These are phyloP conservation scores for Drosophila paulistorum DNA, from an alignment of 1,140 invertebrate genomes.

Conservation along the genomic window DNA sequence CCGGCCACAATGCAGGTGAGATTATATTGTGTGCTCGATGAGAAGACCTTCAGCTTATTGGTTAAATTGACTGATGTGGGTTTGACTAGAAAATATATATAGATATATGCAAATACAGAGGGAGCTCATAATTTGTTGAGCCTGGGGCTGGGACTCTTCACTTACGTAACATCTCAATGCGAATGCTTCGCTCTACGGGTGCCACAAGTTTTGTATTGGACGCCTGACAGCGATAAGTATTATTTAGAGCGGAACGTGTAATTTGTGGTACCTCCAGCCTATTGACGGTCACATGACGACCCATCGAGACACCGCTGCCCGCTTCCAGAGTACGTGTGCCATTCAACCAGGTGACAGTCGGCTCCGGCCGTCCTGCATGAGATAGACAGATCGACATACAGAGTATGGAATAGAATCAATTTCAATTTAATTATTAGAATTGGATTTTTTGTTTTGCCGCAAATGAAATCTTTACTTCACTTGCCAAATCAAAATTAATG, in stretches of 20 bases:
- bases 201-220: conserved; percentile 93
- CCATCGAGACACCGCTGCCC: conserved; percentile 85
- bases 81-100: conserved; percentile 85
- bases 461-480: conserved; percentile 8
- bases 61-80: conserved; percentile 90
- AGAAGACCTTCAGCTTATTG: conserved; percentile 89
- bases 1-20: conserved; percentile 91
- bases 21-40: conserved; percentile 90
- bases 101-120: conserved; percentile 61
- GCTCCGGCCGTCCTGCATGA: conserved; percentile 89
- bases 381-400: not conserved
- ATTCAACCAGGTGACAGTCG: conserved; percentile 91
- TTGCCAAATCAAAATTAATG: conserved; percentile 49
- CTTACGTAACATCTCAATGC: conserved; percentile 92
- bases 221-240: conserved; percentile 92
- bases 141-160: conserved; percentile 53
- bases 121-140: conserved; percentile 54
- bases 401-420: not conserved
- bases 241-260: conserved; percentile 90
- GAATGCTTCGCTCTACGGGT: conserved; percentile 90
- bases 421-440: not conserved
- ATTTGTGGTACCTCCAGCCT: conserved; percentile 88
- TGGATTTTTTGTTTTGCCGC: not conserved
- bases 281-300: conserved; percentile 90
- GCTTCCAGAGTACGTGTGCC: conserved; percentile 85